These are phyloP conservation scores for Patiria miniata DNA, from an alignment of 35 echinoderm and acorn worm genomes.

Conservation along the genomic window DNA sequence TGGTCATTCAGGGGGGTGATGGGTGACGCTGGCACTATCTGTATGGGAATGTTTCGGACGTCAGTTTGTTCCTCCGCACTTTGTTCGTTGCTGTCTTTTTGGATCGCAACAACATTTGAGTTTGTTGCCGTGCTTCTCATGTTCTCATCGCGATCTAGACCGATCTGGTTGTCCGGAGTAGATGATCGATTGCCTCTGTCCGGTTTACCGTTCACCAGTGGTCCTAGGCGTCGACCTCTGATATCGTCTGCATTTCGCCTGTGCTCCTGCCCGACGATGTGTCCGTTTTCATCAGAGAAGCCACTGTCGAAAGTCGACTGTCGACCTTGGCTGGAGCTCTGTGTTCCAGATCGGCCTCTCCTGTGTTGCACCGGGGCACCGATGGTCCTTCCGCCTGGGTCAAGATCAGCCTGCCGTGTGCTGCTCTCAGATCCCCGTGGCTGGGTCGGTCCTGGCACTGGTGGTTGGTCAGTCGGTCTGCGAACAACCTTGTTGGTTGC, in stretches of 20 bases:
- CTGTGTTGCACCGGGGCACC: constrained; percentile 15
- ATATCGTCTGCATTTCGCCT: not conserved
- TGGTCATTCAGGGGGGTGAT: not conserved
- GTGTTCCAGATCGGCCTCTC: constrained; percentile 14
- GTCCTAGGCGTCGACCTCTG: not conserved
- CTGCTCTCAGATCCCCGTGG: constrained; percentile 20
- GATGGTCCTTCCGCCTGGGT: not conserved
- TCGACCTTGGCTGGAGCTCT: constrained; percentile 8
- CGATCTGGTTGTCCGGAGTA: not conserved
- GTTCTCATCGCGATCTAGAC: not conserved
- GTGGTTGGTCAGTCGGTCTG: not conserved
- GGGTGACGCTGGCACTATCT: not conserved
- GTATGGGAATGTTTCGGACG: not conserved
- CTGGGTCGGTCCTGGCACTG: not conserved
- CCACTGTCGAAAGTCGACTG: constrained; percentile 96
- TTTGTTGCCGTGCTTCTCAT: not conserved
- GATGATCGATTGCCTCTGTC: not conserved
- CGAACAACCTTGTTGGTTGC: not conserved
- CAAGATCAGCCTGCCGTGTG: not conserved
- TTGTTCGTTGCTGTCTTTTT: not conserved
- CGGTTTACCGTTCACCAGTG: not conserved
- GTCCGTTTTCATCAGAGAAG: constrained; percentile 91
- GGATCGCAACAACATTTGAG: not conserved
- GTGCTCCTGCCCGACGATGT: not conserved
- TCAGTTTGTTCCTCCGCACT: not conserved